phyloP scores from a whole-genome alignment of 1,140 invertebrate species.

The Drosophila pachea region DNA sequence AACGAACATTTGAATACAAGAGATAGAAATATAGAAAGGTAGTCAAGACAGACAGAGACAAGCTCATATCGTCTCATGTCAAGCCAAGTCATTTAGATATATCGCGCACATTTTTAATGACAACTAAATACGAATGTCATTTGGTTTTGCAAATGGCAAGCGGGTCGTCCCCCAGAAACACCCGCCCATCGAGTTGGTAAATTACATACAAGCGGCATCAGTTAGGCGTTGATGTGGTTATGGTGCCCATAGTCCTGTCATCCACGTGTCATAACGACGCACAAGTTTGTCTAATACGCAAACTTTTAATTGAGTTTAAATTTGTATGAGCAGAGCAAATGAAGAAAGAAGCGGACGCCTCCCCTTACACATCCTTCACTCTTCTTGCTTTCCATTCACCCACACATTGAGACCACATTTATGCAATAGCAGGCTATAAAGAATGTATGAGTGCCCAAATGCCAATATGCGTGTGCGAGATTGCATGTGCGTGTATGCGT shows the following conservation, averaged over 20 bases:
- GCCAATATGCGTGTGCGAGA: constrained; percentile 24
- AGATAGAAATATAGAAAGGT: not conserved
- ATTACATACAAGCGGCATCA: constrained; percentile 35
- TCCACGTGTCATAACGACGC: constrained; percentile 32
- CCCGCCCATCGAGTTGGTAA: constrained; percentile 9
- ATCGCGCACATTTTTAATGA: constrained; percentile 66
- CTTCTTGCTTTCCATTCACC: not conserved
- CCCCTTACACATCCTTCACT: not conserved
- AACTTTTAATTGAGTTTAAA: constrained; percentile 77
- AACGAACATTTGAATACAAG: constrained; percentile 1
- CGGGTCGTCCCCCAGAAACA: not conserved
- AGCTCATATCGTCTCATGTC: constrained; percentile 4
- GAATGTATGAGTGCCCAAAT: constrained; percentile 51
- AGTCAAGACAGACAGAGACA: not conserved
- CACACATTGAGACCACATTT: constrained; percentile 11
- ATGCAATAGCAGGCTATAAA: constrained; percentile 40
- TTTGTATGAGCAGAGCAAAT: constrained; percentile 61
- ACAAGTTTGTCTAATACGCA: constrained; percentile 72
- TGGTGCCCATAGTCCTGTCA: constrained; percentile 20
- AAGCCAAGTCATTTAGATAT: constrained; percentile 53
- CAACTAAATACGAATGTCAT: constrained; percentile 69
- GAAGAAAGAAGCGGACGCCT: constrained; percentile 33
- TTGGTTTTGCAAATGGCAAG: constrained; percentile 35
- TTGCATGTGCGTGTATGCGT: not conserved
- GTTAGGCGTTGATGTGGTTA: not conserved